Percentiles rank a stretch among this genome's conserved stretches.
These are phyloP conservation scores for Limnephilus marmoratus DNA, from an alignment of 2,888 invertebrate genomes.

Conservation along the genomic window DNA sequence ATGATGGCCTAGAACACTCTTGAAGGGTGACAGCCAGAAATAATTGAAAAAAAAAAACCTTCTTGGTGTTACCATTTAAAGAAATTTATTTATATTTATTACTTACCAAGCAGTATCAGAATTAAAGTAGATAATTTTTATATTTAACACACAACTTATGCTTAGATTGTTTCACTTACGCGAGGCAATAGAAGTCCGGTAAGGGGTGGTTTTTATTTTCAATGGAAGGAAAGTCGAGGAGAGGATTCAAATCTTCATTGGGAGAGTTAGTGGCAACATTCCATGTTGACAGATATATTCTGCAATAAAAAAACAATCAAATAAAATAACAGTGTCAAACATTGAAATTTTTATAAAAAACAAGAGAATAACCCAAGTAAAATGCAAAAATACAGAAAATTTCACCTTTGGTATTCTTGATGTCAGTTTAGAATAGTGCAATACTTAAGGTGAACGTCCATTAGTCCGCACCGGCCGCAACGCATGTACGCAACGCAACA, in stretches of 20 bases:
- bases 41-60: too few species aligned
- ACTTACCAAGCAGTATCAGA: neutral
- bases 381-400: neutral
- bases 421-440: neutral
- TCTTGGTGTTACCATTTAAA: neutral
- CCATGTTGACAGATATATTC: conserved; percentile 91
- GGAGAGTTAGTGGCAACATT: conserved; percentile 91
- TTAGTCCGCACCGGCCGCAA: too few species aligned
- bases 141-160: neutral
- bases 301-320: conserved; percentile 72
- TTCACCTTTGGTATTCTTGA: neutral
- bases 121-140: neutral
- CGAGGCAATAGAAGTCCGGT: conserved; percentile 91
- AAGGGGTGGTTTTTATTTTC: conserved; percentile 80
- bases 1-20: too few species aligned
- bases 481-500: too few species aligned
- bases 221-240: conserved; percentile 82
- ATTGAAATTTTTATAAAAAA: neutral
- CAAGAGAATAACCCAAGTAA: neutral
- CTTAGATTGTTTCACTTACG: conserved; percentile 75
- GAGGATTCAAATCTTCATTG: conserved; percentile 83
- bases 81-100: neutral
- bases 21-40: too few species aligned
- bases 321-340: neutral
- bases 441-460: too few species aligned